A percentile compares a stretch with the other conserved stretches of the same genome.
Conservation (phyloP, 1,140 invertebrate species). For the Caenorhabditis tropicalis region DNA sequence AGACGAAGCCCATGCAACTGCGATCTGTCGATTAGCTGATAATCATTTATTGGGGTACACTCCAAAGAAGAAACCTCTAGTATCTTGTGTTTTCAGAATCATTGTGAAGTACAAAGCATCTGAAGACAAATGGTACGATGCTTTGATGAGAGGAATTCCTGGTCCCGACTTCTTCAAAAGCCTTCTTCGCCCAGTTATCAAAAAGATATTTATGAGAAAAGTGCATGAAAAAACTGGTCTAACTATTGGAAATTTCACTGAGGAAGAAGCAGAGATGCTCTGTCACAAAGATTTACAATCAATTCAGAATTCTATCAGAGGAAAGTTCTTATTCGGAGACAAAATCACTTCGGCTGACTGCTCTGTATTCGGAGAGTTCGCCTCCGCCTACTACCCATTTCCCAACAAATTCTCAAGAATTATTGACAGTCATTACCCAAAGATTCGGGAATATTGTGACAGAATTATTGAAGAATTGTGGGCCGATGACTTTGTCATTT, state of each 20-base stretch:
- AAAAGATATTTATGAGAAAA: not conserved
- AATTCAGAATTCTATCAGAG: not conserved
- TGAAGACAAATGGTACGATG: not conserved
- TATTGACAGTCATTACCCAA: constrained; percentile 1
- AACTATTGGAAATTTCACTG: not conserved
- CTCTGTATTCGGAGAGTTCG: not conserved
- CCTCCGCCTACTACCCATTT: not conserved
- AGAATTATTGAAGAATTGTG: not conserved
- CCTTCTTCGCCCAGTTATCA: not conserved
- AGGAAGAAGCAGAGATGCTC: not conserved
- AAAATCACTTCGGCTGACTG: constrained; percentile 3
- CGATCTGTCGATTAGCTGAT: not conserved
- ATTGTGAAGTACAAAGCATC: not conserved
- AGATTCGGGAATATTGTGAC: not conserved
- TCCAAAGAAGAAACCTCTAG: not conserved
- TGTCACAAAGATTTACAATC: constrained; percentile 3
- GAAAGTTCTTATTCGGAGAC: not conserved
- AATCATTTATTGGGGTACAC: not conserved
- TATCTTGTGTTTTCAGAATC: not conserved
- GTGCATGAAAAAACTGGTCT: not conserved
- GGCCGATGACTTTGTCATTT: not conserved
- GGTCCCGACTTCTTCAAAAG: not conserved
- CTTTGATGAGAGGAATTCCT: not conserved
- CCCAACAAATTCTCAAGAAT: not conserved
- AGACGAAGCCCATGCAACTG: not conserved